Evolutionary conservation across 2,888 invertebrate genomes (phyloP).

Genomic region (Hyposoter dolosus): DNA sequence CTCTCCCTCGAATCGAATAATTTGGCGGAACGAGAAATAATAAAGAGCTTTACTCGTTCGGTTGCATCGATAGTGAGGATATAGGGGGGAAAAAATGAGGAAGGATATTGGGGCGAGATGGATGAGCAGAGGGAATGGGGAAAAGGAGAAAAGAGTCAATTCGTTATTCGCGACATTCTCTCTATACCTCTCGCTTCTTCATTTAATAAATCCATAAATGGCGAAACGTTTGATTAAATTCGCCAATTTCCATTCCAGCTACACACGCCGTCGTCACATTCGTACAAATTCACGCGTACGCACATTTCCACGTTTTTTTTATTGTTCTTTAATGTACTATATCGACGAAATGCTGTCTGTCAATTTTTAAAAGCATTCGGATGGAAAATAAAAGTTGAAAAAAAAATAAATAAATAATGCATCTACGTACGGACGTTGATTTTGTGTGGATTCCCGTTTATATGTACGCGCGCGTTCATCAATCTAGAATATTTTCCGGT

Average conservation of each 20-base stretch:
- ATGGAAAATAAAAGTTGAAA: not conserved
- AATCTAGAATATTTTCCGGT: not conserved
- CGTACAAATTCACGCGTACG: constrained; percentile 33
- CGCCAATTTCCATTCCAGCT: constrained; percentile 60
- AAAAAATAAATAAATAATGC: constrained; percentile 24
- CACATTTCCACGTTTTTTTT: not conserved
- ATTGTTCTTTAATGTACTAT: not conserved
- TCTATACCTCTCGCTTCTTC: not conserved
- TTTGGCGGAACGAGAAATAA: constrained; percentile 54
- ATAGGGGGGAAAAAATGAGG: constrained; percentile 41
- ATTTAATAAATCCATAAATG: constrained; percentile 69
- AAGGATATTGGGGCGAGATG: constrained; percentile 39
- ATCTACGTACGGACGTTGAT: constrained; percentile 4
- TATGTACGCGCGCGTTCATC: not conserved
- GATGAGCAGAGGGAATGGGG: not conserved
- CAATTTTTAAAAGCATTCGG: constrained; percentile 7
- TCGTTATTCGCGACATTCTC: constrained; percentile 64
- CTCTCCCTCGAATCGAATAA: constrained; percentile 47
- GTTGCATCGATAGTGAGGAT: constrained; percentile 30
- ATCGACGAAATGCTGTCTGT: not conserved
- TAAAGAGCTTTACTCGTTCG: constrained; percentile 49
- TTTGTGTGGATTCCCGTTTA: not conserved
- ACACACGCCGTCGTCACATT: not conserved
- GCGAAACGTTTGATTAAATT: constrained; percentile 68
- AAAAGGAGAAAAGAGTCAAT: constrained; percentile 58